Evolutionary conservation across 2,797 vertebrate genomes (phyloP).

Genomic region (Melanotaenia boesemani): DNA sequence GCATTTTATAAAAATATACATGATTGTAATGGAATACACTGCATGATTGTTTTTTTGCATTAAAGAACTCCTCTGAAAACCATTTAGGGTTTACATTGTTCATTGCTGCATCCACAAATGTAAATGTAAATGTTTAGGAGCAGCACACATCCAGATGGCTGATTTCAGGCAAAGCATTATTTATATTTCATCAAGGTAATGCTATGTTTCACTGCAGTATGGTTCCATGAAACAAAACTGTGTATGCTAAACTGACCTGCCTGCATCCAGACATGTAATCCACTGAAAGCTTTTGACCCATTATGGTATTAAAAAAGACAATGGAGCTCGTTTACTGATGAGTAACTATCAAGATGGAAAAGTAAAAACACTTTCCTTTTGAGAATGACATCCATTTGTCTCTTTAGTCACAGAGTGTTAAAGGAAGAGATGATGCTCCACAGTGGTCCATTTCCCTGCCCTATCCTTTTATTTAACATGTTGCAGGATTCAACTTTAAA

Average conservation of each 20-base stretch:
- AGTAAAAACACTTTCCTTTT: background rate
- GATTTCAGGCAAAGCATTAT: background rate
- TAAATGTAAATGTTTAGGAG: background rate
- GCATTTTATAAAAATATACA: too few relatives aligned
- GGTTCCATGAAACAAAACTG: background rate
- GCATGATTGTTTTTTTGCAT: too few relatives aligned
- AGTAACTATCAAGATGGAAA: background rate
- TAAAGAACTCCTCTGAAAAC: too few relatives aligned
- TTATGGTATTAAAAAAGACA: background rate
- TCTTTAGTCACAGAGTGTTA: background rate
- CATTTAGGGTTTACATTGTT: too few relatives aligned
- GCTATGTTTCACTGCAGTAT: background rate
- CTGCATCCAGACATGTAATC: background rate
- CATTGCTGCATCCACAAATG: too few relatives aligned
- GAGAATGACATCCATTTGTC: background rate
- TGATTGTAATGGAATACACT: too few relatives aligned
- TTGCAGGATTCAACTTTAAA: background rate
- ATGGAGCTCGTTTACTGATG: background rate
- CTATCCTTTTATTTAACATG: background rate
- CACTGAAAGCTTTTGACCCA: background rate
- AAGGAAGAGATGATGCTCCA: background rate
- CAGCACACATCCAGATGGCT: background rate
- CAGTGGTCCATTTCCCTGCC: background rate
- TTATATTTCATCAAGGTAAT: background rate
- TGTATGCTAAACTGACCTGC: background rate